Base-by-base conservation (phyloP, 2,888 invertebrate species). In the Dryobota labecula region DNA sequence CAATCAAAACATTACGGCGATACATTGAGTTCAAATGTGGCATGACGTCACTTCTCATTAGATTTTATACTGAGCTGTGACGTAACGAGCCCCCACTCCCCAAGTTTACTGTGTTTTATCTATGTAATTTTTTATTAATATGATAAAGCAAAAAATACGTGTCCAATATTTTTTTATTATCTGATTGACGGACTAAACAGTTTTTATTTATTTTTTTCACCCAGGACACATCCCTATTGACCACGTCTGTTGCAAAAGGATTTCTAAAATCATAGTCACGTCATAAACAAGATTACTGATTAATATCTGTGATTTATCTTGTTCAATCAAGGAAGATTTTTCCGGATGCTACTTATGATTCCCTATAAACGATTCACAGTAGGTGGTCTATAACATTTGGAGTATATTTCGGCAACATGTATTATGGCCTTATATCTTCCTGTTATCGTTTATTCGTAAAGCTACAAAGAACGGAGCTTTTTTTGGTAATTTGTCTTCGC, bases 241-340 rank as follows among this genome's bases (percentile, higher is more conserved):
- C 13, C 13, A 27, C 0, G 3, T 30, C 15, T 20, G 18, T 7
- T 43, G 8, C 9, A 38, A 41, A 70, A 30, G 6, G 15, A 36
- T 24, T 38, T n/a, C 27, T 20, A 20, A 43, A 53, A 43, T 62
- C 36, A 36, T 36, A 2, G 11, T 45, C 13, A n/a, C 6, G n/a
- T 41, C 38, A 43, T 51, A 41, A 27, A 60, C 8, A 24, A 41
- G n/a, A 53, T 47, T 9, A 63, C 36, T 53, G 43, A 20, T 45
- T 51, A 18, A 20, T 70, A 30, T 57, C 15, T 58, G 38, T 24
- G 58, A 68, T 65, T 67, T 38, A 38, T 73, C 60, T 70, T 69
- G 43, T 54, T 58, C 69, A 76, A 71, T 80, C 66, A 45, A n/a
- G 41, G 6, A 47, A 56, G n/a, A 67, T 67, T 61, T 30, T 70